Evolutionary conservation across 2,113 vertebrate species (phyloP), one percentile per base, ranked within the genome.

Genomic region (Ptychochromis oligacanthus): DNA sequence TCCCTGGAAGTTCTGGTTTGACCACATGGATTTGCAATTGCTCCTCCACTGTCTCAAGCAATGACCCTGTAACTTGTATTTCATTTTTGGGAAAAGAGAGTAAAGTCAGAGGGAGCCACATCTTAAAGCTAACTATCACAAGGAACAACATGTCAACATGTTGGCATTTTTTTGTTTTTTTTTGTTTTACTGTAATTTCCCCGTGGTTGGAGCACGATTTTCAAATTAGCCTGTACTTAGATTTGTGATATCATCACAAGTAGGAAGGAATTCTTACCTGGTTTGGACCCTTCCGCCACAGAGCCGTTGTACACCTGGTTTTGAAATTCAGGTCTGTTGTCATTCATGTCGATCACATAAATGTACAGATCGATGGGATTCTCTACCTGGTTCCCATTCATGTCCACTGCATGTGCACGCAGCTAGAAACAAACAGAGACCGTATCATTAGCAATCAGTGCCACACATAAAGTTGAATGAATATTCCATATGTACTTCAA

Each of bases 341-440:
- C 98, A 0, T 99, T 99, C 98, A 99, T 99, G 94, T 99, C 98
- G 64, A 99, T 99, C 81, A 99, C 98, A 0, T 98, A 99, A 95
- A 99, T 99, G 93, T 97, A 99, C 56, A 99, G 96, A 90, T 99
- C 98, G 34, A 99, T 99, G 1, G 98, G 98, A 82, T 99, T 99
- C 95, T 99, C 98, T 95, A 99, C 98, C 92, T 99, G 97, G 95
- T 98, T 99, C 3, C 98, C 98, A 1, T 99, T 99, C 97, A 99
- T 97, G 91, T 99, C 98, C 90, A 99, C 98, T 0, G 98, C 98
- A 7, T 99, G 98, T 31, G 98, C 98, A 76, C 97, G 95, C 38
- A 99, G 97, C 98, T 99, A 96, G 15, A 17, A 70, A 83, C 6
- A 62, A 18, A 65, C n/a, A 62, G n/a, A 64, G 22, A 67, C 26